phyloP scores from a whole-genome alignment of 2,797 vertebrate genomes.

The Acrocephalus scirpaceus region DNA sequence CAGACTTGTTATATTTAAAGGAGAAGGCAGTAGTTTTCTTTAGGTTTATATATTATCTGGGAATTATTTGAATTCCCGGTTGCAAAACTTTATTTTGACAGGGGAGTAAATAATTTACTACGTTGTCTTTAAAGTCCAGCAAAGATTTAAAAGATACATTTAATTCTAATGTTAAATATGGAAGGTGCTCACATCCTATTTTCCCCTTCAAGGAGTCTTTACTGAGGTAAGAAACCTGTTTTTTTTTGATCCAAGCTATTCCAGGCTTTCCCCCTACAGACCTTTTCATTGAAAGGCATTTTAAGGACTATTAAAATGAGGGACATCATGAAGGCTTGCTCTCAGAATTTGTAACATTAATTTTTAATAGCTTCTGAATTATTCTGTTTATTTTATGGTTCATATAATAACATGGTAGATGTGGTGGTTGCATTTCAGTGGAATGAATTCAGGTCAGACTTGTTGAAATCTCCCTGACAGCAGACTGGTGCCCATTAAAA shows the following conservation, averaged over 20 bases:
- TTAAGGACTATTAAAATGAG: conserved; percentile 47
- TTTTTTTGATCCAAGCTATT: conserved; percentile 1
- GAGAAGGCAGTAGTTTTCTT: background rate
- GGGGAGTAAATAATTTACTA: background rate
- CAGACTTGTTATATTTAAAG: background rate
- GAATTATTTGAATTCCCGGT: background rate
- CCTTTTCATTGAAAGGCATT: background rate
- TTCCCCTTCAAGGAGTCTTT: background rate
- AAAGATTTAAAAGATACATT: background rate
- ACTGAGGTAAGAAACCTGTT: background rate
- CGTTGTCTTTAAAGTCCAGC: background rate
- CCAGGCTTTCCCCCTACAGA: background rate
- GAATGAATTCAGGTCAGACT: conserved; percentile 31
- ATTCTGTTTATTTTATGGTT: conserved; percentile 61
- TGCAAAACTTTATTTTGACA: background rate
- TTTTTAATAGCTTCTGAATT: conserved; percentile 65
- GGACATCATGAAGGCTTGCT: background rate
- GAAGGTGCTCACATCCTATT: background rate
- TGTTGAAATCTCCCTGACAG: background rate
- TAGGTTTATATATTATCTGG: background rate
- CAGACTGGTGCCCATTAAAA: background rate
- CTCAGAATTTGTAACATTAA: conserved; percentile 38
- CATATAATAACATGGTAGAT: conserved; percentile 10
- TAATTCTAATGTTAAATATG: background rate
- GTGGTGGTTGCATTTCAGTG: conserved; percentile 11